These are phyloP conservation scores for Pseudomugil gertrudae DNA, from an alignment of 2,797 vertebrate genomes.

Conservation along the genomic window DNA sequence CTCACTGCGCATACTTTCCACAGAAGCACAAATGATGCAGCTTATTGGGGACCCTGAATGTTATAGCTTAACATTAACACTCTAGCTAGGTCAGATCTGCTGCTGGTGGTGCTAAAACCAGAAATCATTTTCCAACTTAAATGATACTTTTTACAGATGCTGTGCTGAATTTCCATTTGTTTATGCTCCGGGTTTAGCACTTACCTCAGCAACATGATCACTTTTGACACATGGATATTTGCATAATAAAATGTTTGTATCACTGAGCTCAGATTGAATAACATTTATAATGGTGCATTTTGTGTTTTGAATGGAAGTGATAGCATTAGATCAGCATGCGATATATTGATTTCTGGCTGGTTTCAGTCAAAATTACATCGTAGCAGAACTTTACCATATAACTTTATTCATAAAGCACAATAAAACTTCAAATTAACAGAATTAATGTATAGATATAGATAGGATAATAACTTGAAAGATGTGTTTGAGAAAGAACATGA, in stretches of 20 bases:
- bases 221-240: not conserved
- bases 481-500: too few species aligned
- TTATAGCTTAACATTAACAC: conserved; percentile 73
- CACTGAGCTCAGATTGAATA: not conserved
- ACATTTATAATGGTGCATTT: not conserved
- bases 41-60: conserved; percentile 62
- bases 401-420: not conserved
- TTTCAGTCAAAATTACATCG: too few species aligned
- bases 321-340: too few species aligned
- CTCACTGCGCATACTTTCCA: conserved; percentile 52
- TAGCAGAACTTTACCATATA: not conserved
- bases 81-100: conserved; percentile 36
- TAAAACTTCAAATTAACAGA: not conserved
- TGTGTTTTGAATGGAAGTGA: too few species aligned
- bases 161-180: conserved; percentile 49
- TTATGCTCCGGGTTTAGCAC: conserved; percentile 72
- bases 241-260: not conserved
- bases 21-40: conserved; percentile 60
- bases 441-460: too few species aligned
- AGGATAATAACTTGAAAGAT: too few species aligned
- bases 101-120: conserved; percentile 78
- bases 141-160: conserved; percentile 86
- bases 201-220: conserved; percentile 2
- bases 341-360: too few species aligned
- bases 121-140: conserved; percentile 80